A percentile compares a stretch with the other conserved stretches of the same genome.
phyloP scores from a whole-genome alignment of 1,140 invertebrate species.

The Procambarus virginalis region DNA sequence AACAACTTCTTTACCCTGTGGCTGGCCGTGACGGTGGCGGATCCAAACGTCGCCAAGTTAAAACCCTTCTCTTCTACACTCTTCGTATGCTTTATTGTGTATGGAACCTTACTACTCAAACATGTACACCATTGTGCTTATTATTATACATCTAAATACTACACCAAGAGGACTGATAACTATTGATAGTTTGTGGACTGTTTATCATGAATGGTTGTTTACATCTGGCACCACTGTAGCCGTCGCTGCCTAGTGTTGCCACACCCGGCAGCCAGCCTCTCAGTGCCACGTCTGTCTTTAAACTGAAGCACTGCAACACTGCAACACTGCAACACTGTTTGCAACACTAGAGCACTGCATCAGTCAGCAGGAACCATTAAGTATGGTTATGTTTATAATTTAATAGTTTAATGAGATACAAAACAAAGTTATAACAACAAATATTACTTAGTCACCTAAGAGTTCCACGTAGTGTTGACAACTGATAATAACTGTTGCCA shows the following conservation, averaged over 20 bases:
- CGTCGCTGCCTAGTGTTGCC: not conserved
- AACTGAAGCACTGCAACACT: no score
- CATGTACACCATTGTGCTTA: not conserved
- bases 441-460: not conserved
- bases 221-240: not conserved
- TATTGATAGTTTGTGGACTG: not conserved
- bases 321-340: not conserved
- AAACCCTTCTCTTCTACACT: no score
- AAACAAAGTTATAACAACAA: not conserved
- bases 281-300: not conserved
- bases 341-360: not conserved
- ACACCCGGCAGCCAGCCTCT: not conserved
- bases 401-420: not conserved
- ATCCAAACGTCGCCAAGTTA: no score
- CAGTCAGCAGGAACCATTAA: not conserved
- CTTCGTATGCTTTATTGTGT: not conserved
- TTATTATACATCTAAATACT: not conserved
- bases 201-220: not conserved
- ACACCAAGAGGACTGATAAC: not conserved
- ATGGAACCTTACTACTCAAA: not conserved
- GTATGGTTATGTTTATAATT: not conserved
- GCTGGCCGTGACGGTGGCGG: not conserved
- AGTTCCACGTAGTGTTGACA: not conserved
- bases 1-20: no score
- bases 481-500: not conserved